Percentiles rank a stretch among this genome's conserved stretches.
phyloP scores from a whole-genome alignment of 2,113 vertebrate species.

The Brevimyrus niger region DNA sequence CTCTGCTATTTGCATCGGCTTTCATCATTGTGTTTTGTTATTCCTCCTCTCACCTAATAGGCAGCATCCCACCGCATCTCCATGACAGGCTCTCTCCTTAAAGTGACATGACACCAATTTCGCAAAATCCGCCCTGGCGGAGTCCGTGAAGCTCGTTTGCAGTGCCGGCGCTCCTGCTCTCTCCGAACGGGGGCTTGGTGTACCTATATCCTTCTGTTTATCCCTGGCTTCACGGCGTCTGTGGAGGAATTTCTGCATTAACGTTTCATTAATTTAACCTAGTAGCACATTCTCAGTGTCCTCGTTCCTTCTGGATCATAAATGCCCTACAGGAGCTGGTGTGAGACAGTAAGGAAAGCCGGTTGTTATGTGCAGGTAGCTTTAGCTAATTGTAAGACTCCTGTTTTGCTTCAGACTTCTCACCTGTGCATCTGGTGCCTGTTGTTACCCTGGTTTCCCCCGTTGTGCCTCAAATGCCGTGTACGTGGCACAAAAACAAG shows the following conservation, averaged over 20 bases:
- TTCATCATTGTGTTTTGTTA: neutral
- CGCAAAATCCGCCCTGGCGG: neutral
- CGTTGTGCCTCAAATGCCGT: neutral
- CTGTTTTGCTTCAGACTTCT: neutral
- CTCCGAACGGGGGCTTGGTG: neutral
- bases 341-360: neutral
- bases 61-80: neutral
- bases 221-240: neutral
- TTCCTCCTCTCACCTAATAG: neutral
- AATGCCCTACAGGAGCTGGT: neutral
- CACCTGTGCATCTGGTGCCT: neutral
- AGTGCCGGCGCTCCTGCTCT: neutral
- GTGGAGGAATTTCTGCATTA: neutral
- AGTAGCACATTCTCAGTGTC: neutral
- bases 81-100: neutral
- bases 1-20: neutral
- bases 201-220: slow-evolving; percentile 4
- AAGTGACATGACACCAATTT: neutral
- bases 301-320: neutral
- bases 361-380: neutral
- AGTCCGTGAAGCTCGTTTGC: neutral
- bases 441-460: neutral
- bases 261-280: neutral
- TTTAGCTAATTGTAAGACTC: neutral
- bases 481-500: neutral